Evolutionary conservation across 2,888 invertebrate genomes (phyloP).

Genomic region (Agonopterix subpropinquella): DNA sequence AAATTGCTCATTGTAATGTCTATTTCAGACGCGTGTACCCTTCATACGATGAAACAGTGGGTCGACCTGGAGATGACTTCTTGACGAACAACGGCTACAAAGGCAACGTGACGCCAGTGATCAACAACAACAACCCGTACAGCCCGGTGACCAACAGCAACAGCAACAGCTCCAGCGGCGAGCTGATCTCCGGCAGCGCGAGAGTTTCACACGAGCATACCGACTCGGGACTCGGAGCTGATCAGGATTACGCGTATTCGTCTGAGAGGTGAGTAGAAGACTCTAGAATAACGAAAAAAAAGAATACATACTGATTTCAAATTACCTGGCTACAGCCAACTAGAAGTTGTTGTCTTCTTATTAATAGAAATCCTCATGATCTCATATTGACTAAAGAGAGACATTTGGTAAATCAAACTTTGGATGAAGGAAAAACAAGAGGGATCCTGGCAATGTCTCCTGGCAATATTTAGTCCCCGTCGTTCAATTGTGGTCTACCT

Average conservation of each 20-base stretch:
- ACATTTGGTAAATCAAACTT: too few species aligned
- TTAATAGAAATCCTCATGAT: too few species aligned
- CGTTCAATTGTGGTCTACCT: too few species aligned
- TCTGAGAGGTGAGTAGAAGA: conserved; percentile 74
- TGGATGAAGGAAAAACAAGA: too few species aligned
- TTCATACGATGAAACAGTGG: conserved; percentile 54
- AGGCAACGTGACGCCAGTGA: conserved; percentile 48
- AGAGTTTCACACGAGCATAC: conserved; percentile 84
- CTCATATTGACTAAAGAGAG: too few species aligned
- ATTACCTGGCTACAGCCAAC: neutral
- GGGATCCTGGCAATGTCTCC: too few species aligned
- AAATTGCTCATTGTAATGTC: conserved; percentile 6
- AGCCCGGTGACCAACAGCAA: conserved; percentile 70
- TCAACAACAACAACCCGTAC: conserved; percentile 66
- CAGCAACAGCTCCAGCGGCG: conserved; percentile 71
- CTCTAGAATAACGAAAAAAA: neutral
- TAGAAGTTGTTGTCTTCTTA: neutral
- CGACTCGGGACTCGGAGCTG: conserved; percentile 84
- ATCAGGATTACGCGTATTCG: conserved; percentile 84
- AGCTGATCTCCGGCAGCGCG: conserved; percentile 66
- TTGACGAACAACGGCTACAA: conserved; percentile 66
- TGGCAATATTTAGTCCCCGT: too few species aligned
- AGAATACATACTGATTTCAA: neutral
- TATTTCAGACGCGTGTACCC: conserved; percentile 60
- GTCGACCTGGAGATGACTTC: conserved; percentile 52